A percentile compares a stretch with the other conserved stretches of the same genome.
These are phyloP conservation scores for Aethina tumida DNA, from an alignment of 1,140 invertebrate genomes.

Conservation along the genomic window DNA sequence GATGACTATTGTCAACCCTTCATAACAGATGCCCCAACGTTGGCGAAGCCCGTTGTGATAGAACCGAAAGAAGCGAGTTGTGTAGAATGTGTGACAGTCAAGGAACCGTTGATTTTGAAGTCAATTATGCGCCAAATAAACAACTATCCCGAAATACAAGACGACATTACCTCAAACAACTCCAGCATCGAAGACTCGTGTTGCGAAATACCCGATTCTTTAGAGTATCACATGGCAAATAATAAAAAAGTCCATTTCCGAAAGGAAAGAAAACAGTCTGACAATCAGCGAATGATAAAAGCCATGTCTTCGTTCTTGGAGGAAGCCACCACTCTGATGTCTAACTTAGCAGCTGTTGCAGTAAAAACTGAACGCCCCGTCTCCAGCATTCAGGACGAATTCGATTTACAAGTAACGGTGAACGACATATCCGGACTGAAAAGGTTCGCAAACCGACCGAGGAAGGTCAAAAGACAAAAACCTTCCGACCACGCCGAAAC, in stretches of 20 bases:
- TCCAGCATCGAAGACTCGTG: constrained; percentile 5
- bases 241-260: constrained; percentile 27
- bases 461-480: constrained; percentile 4
- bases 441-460: constrained; percentile 6
- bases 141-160: not conserved
- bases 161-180: constrained; percentile 5
- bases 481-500: not conserved
- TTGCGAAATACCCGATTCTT: constrained; percentile 23
- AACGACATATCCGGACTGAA: constrained; percentile 18
- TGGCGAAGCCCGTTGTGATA: no score
- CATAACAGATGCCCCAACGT: no score
- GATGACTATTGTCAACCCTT: constrained; percentile 7
- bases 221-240: constrained; percentile 24
- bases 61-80: not conserved
- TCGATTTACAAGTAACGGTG: constrained; percentile 27
- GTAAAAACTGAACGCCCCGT: constrained; percentile 15
- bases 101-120: constrained; percentile 19
- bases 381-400: constrained; percentile 17
- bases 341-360: constrained; percentile 25
- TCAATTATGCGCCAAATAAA: constrained; percentile 18
- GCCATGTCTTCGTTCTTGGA: constrained; percentile 33
- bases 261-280: constrained; percentile 11
- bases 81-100: constrained; percentile 11
- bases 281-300: constrained; percentile 21
- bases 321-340: constrained; percentile 31